Conservation (phyloP, 2,113 vertebrate species). For the Scartelaos histophorus region DNA sequence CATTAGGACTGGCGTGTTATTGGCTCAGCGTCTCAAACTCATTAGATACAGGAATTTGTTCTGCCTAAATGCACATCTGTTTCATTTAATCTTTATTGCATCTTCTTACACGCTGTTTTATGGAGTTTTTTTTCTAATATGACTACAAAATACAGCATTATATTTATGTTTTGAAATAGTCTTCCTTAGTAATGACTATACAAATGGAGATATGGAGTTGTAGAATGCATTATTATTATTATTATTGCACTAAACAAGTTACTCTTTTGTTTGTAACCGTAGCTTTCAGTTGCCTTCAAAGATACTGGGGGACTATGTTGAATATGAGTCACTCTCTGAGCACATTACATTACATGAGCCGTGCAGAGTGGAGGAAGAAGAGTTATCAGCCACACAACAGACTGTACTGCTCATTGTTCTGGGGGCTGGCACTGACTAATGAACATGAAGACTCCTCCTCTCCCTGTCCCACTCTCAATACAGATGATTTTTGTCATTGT, state of each 20-base stretch:
- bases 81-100: not conserved
- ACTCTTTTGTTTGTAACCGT: too few relatives aligned
- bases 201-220: not conserved
- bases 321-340: not conserved
- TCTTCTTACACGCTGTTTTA: not conserved
- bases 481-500: constrained; percentile 7
- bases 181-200: not conserved
- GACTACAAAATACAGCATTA: not conserved
- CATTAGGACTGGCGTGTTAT: not conserved
- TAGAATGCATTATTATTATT: not conserved
- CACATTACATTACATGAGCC: not conserved
- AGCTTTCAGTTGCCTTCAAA: not conserved
- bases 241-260: not conserved
- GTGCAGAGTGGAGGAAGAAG: constrained; percentile 6
- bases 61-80: not conserved
- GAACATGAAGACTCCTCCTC: not conserved
- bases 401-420: constrained; percentile 26
- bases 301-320: not conserved
- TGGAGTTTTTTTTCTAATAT: not conserved
- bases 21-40: not conserved
- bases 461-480: not conserved
- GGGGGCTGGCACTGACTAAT: constrained; percentile 15
- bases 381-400: constrained; percentile 52
- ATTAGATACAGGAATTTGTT: not conserved
- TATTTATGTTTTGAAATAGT: not conserved